Base-by-base conservation (phyloP, 2,888 invertebrate species). In the Abscondita cerata region DNA sequence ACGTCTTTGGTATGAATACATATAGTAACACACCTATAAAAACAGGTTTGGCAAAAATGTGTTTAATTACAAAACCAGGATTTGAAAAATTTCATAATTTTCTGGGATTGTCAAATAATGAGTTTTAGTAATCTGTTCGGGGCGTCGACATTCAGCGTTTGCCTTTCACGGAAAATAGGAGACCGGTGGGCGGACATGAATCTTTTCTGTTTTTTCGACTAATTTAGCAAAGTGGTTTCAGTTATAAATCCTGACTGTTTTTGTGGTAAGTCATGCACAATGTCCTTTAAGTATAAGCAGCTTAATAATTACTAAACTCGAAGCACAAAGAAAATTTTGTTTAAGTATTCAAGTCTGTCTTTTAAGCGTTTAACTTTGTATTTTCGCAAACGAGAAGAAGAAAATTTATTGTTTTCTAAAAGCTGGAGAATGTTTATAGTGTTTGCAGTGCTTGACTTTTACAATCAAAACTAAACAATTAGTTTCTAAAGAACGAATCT, bases 141-240 rank as follows among this genome's bases (percentile, higher is more conserved):
- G 54, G 48, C 53, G 59, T 59, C 59, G 53, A 59, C 59, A 54
- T 54, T 53, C 54, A 50, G 36, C 54, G 33, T 54, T 60, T 60
- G 59, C 54, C 50, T 60, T 60, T 60, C 50, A 60, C 48, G 47
- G 52, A 53, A 53, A 53, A 52, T 52, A 58, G 52, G 48, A 52
- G 53, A 60, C 41, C 48, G 48, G 54, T 60, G 53, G 54, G 54
- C 41, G 54, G 59, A 48, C 40, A 60, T 60, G 40, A 54, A 53
- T 60, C 54, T 60, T 60, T 54, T 54, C 50, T 50, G 51, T 60
- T 60, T 60, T 60, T 54, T 60, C 44, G 38, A 59, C 59, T 59
- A 59, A 59, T 59, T 59, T 59, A 53, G 52, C 33, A 59, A 59
- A 59, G 59, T 59, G 59, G 59, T 59, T 59, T 59, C 52, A 59